Conservation (phyloP, 2,113 vertebrate genomes). For the Entosphenus tridentatus region DNA sequence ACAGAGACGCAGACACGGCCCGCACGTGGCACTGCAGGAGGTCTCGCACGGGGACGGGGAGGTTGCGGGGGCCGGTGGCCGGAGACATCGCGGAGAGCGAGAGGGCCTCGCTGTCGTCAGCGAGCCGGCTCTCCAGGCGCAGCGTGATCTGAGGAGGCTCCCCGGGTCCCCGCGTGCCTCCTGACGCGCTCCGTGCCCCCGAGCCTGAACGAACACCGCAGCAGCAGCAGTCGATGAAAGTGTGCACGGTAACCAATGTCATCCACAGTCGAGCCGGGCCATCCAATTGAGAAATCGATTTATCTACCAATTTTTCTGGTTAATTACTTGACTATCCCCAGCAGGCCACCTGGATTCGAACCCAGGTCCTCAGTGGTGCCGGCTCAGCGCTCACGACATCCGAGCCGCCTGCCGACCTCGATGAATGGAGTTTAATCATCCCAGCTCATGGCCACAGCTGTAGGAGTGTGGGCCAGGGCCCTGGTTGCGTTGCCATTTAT, state of each 20-base stretch:
- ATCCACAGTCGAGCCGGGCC: no score
- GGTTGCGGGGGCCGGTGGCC: slow-evolving; percentile 24
- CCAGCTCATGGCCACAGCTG: neutral
- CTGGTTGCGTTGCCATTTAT: neutral
- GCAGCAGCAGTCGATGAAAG: no score
- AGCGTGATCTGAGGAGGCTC: neutral
- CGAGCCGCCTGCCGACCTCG: no score
- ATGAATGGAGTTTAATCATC: no score
- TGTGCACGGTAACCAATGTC: no score
- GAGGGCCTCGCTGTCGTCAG: slow-evolving; percentile 24
- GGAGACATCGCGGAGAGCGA: slow-evolving; percentile 38
- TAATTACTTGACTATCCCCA: no score
- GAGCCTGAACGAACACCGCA: no score
- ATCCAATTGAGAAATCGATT: no score
- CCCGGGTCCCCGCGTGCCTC: neutral
- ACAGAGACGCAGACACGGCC: slow-evolving; percentile 31
- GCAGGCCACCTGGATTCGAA: no score
- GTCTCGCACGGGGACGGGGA: slow-evolving; percentile 32
- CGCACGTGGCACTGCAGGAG: slow-evolving; percentile 36
- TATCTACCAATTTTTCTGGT: no score
- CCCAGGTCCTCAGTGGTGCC: no score
- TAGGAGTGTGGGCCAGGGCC: neutral
- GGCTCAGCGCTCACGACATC: no score
- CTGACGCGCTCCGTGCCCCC: neutral
- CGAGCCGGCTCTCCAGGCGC: neutral